Base-by-base conservation (phyloP, 1,140 invertebrate species). In the Rhagoletis pomonella region DNA sequence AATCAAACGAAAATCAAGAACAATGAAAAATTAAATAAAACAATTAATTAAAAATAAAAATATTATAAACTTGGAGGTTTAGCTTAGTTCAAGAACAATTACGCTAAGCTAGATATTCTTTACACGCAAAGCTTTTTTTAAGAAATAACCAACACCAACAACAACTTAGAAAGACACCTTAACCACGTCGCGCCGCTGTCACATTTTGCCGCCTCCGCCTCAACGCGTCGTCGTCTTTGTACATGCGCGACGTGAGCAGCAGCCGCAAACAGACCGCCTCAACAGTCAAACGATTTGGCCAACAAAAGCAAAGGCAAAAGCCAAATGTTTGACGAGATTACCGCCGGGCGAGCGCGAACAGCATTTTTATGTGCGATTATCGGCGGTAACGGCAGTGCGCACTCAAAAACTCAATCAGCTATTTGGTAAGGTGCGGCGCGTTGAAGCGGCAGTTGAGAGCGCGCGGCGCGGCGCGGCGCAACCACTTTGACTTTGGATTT, bases 351-450 rank as follows among this genome's bases (percentile, higher is more conserved):
- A 14, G n/a, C 73, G 47, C 47, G 44, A 10, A 44, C 17, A 55
- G 47, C 73, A 81, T 55, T 81, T 81, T 29, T 81, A 81, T 39
- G 47, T 29, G 73, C 19, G 44, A 19, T 55, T 81, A 55, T 47
- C n/a, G 50, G 47, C 5, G 73, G n/a, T n/a, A 39, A 5, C 44
- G 44, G 12, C n/a, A 17, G 2, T 19, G 84, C 59, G 12, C 55
- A 42, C 84, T 62, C 84, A 85, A 85, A 85, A 60, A 62, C 84
- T 85, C 84, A 85, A 85, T 85, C 17, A 85, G 12, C 55, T 19
- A 55, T 62, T 62, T 29, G 29, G 29, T 29, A 29, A 29, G 29
- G 62, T 50, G 84, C 58, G 19, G 17, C 84, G 59, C 84, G 9
- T 19, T 3, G 1, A 4, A 19, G 58, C 84, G 5, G 29, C 58